Evolutionary conservation across 1,140 invertebrate genomes (phyloP), one percentile per base, ranked within the genome.

Genomic region (Stegodyphus mimosarum): DNA sequence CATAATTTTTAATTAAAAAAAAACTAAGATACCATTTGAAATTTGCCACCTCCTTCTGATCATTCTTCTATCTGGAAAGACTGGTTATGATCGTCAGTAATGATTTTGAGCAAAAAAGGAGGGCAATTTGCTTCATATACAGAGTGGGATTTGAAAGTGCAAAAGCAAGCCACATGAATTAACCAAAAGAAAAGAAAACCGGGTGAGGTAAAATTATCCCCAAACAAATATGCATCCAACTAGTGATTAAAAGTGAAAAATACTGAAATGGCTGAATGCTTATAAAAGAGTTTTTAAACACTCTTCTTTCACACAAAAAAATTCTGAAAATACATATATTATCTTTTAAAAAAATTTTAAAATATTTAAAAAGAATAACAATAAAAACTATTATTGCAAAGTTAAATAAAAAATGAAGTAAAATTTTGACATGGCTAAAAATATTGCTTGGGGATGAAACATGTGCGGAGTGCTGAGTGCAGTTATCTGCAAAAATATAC

Each of bases 391-490:
- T 48, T 67, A 67, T 5, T 17, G 18, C 18, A 67, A 4, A 17
- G 15, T 17, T 17, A 67, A 67, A 71, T 50, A 49, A 50, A 50
- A 60, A 60, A 60, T 50, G 69, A 50, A 10, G 33, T 17, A 53
- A 33, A 9, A 71, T 6, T 11, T 50, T 7, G 50, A 50, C 69
- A 50, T 71, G 7, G 50, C 13, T 71, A 49, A 33, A 60, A 52
- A 55, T 80, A 71, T 83, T 83, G 80, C 73, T 83, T 83, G 80
- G 52, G 80, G 80, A 83, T 83, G 15, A 53, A 33, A 15, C 48
- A 83, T 72, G 81, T 84, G 81, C 64, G 17, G 18, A 69, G 81
- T 75, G 81, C 72, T 84, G 81, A 75, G 81, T 84, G 81, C 81
- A 84, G 63, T 55, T 75, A 48, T 76, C 81, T 84, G 81, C 81